Base-by-base conservation (phyloP, 2,797 vertebrate genomes). In the Semotilus atromaculatus region DNA sequence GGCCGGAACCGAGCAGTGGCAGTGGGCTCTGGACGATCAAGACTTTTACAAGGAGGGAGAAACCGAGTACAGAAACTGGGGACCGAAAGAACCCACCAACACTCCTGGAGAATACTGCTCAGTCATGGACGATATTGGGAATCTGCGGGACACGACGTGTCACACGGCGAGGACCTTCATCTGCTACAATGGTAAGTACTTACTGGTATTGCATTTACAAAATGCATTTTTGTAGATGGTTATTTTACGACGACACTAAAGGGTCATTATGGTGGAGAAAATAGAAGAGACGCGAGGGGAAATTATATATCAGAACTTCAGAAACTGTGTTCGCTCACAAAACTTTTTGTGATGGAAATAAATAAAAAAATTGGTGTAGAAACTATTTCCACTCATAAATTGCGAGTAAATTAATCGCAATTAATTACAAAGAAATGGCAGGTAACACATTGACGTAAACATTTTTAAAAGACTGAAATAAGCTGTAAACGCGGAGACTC, bases 41-140 rank as follows among this genome's bases (percentile, higher is more conserved):
- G 6, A 18, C 1, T 58, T 76, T n/a, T 76, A 58, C 34, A 9
- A 38, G 7, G 21, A 38, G 0, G 73, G 73, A 58, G 31, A 58
- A n/a, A 4, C 23, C 9, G 73, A n/a, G 38, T 76, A 76, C 14
- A 76, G 51, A 38, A 38, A 76, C 19, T 76, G 73, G 73, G 7
- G 21, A 38, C 1, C 0, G 18, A 0, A 0, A 0, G 51, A 76
- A 38, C 73, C 71, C 34, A 21, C 0, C 1, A 74, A 74, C 45
- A 0, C 0, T 0, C 0, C 0, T 3, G 2, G 0, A 0, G 71
- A 76, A 58, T 23, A 9, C 26, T 58, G 51, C 3, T 36, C 31
- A 18, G 73, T 76, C 1, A 76, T 76, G 21, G 51, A 76, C 26
- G 4, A 1, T 5, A 0, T 0, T 0, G 73, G 73, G 6, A 2